A percentile compares a stretch with the other conserved stretches of the same genome.
These are phyloP conservation scores for Ciona savignyi DNA, from an alignment of 23 tunicate species.

Conservation along the genomic window DNA sequence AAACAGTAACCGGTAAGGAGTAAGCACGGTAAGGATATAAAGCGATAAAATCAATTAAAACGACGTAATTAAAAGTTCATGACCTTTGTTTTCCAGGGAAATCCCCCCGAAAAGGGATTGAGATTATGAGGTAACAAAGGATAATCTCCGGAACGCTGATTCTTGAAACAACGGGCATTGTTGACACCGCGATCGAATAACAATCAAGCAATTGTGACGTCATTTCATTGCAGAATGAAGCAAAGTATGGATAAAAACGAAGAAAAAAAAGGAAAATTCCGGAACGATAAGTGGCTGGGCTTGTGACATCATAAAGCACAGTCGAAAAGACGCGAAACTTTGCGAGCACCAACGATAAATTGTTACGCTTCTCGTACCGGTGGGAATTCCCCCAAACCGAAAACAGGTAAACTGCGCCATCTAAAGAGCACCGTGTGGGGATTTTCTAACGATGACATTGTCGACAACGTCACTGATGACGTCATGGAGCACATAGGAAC, in stretches of 20 bases:
- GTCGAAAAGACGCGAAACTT: not conserved
- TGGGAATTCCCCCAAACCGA: not conserved
- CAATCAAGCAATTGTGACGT: not conserved
- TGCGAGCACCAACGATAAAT: not conserved
- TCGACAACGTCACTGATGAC: not conserved
- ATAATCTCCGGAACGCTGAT: not conserved
- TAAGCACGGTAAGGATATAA: too few species aligned
- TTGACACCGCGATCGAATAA: too few species aligned
- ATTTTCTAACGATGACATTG: not conserved
- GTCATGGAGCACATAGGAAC: not conserved
- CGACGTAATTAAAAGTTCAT: not conserved
- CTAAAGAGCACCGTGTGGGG: conserved; percentile 1
- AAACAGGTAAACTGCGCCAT: not conserved
- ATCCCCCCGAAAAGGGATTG: not conserved
- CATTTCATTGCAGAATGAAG: too few species aligned
- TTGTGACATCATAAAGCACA: not conserved
- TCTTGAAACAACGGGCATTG: too few species aligned
- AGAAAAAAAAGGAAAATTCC: not conserved
- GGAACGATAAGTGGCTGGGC: not conserved
- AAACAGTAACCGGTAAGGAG: not conserved
- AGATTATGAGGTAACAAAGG: not conserved
- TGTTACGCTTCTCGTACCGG: not conserved
- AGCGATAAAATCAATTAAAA: too few species aligned
- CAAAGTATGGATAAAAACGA: too few species aligned
- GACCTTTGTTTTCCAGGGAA: not conserved